Conservation (phyloP, 2,797 vertebrate genomes). For the Tamandua tetradactyla region DNA sequence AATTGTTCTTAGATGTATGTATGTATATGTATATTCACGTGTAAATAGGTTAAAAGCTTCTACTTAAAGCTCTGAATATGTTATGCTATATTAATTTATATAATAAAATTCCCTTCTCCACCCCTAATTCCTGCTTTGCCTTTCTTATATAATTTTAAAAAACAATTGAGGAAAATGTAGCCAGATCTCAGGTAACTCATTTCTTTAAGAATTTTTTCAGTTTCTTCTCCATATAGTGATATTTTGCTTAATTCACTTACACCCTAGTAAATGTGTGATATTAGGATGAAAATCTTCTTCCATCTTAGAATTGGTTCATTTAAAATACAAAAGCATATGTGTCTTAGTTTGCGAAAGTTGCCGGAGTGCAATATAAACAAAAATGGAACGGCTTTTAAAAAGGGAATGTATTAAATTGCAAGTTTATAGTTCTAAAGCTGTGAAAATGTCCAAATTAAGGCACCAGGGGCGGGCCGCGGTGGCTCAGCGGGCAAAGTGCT, state of each 20-base stretch:
- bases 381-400: no score
- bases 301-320: neutral
- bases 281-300: neutral
- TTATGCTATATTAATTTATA: neutral
- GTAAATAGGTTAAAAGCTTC: neutral
- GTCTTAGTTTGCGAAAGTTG: no score
- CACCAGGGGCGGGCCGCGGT: no score
- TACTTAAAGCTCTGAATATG: neutral
- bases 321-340: neutral
- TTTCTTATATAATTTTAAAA: neutral
- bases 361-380: no score
- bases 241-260: neutral
- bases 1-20: neutral
- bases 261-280: neutral
- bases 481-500: no score
- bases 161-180: neutral
- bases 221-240: neutral
- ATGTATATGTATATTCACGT: neutral
- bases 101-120: neutral
- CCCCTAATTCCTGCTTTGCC: neutral
- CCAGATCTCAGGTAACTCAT: neutral
- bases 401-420: no score
- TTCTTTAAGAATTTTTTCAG: neutral
- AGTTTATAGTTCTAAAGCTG: no score
- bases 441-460: no score